Base-by-base conservation (phyloP, 2,797 vertebrate genomes). In the Diceros bicornis region DNA sequence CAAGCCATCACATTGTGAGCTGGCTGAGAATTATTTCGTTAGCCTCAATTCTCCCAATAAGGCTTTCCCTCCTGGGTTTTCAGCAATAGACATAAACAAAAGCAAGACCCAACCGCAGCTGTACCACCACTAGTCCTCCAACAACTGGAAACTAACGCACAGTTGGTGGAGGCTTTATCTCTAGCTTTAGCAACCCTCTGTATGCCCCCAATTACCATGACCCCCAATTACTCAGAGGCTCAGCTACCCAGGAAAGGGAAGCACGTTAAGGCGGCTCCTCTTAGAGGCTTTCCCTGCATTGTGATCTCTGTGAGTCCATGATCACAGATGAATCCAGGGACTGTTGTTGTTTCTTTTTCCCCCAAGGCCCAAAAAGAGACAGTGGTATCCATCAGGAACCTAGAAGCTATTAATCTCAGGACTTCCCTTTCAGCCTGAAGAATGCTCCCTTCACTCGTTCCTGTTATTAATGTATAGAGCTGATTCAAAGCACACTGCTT, bases 381-480 rank as follows among this genome's bases (percentile, higher is more conserved):
- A 94, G 64, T 91, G 25, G 61, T 62, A 97, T 97, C 83, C 88
- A 96, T 96, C 91, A 96, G 61, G 59, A 71, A 78, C n/a, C 14
- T 17, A 89, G 59, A 64, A 68, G 27, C 1, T 0, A 94, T 23
- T 97, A 29, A 96, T 94, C 83, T 79, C 25, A 57, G 32, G 59
- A 47, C 79, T 44, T 69, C 95, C 62, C 41, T 79, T 97, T 97
- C 93, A 98, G 84, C 20, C 96, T 95, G 62, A 98, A 81, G 94
- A 94, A 94, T 32, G n/a, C n/a, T 52, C 69, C 92, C 18, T 34
- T 91, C 79, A 18, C 77, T 94, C 29, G 37, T 17, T 81, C 72
- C 85, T 95, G 52, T 95, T 96, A 64, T 1, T 66, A 92, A 91
- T 97, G 91, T 95, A 97, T 81, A 93, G 52, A 94, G 71, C 20